Percentiles rank a stretch among this genome's conserved stretches.
Evolutionary conservation across 2,113 vertebrate genomes (phyloP).

Genomic region (Hemiscyllium ocellatum): DNA sequence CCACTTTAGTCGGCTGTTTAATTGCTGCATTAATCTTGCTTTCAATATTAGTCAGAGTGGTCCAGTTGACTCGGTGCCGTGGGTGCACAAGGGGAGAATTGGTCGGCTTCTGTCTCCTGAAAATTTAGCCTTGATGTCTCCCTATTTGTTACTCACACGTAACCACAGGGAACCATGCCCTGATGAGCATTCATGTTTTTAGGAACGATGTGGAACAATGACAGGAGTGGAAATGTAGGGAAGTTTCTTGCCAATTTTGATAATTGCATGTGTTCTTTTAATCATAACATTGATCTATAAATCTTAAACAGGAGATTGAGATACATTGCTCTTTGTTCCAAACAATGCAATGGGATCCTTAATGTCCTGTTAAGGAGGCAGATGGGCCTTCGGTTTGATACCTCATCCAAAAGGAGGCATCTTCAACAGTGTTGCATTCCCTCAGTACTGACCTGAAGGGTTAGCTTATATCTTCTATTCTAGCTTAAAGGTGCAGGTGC

Average conservation of each 20-base stretch:
- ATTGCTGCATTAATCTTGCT: not conserved
- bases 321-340: not conserved
- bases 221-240: not conserved
- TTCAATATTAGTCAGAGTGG: not conserved
- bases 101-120: not conserved
- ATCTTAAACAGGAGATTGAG: not conserved
- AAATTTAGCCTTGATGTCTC: not conserved
- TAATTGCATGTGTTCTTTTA: not conserved
- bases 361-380: not conserved
- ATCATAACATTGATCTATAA: not conserved
- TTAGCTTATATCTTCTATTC: not conserved
- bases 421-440: not conserved
- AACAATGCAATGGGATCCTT: not conserved
- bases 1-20: not conserved
- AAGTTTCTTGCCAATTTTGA: not conserved
- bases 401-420: not conserved
- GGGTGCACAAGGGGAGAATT: not conserved
- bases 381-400: not conserved
- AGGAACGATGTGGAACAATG: not conserved
- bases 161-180: not conserved
- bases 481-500: not conserved
- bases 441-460: not conserved
- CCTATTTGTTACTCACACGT: not conserved
- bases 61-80: not conserved
- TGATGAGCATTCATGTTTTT: not conserved